Evolutionary conservation across 2,888 invertebrate genomes (phyloP).

Genomic region (Galerucella nymphaeae): DNA sequence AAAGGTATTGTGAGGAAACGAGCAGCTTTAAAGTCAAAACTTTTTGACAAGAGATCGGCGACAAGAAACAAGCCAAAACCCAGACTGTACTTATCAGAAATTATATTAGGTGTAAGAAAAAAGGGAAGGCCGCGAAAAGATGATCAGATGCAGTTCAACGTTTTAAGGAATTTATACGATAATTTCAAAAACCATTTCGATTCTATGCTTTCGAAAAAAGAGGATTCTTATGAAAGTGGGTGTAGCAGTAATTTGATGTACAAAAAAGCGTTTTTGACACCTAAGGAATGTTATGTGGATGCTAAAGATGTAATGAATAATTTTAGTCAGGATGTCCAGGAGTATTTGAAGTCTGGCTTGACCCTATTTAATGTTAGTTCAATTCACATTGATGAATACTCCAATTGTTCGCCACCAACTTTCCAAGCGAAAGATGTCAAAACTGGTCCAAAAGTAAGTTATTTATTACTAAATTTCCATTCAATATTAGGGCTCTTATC

Average conservation of each 20-base stretch:
- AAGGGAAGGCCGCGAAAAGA: conserved; percentile 36
- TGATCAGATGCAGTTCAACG: conserved; percentile 29
- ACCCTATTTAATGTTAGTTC: conserved; percentile 52
- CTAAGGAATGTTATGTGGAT: conserved; percentile 50
- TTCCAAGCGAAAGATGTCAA: conserved; percentile 1
- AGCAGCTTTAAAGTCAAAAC: background rate
- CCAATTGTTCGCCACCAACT: background rate
- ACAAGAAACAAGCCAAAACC: conserved; percentile 4
- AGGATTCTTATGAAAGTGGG: conserved; percentile 12
- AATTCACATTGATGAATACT: conserved; percentile 38
- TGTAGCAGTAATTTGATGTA: conserved; percentile 35
- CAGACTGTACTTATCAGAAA: conserved; percentile 40
- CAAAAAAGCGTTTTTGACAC: conserved; percentile 48
- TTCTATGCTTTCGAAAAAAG: conserved; percentile 12
- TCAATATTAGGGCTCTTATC: background rate
- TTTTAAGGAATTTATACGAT: conserved; percentile 30
- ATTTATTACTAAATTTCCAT: background rate
- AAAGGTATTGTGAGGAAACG: conserved; percentile 1
- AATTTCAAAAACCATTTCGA: conserved; percentile 31
- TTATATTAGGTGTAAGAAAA: conserved; percentile 43
- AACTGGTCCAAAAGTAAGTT: conserved; percentile 5
- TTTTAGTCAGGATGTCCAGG: conserved; percentile 50
- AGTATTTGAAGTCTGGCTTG: conserved; percentile 50
- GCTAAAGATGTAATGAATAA: conserved; percentile 52
- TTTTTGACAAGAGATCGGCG: background rate